These are phyloP conservation scores for Acanthochromis polyacanthus DNA, from an alignment of 2,113 vertebrate genomes.

Conservation along the genomic window DNA sequence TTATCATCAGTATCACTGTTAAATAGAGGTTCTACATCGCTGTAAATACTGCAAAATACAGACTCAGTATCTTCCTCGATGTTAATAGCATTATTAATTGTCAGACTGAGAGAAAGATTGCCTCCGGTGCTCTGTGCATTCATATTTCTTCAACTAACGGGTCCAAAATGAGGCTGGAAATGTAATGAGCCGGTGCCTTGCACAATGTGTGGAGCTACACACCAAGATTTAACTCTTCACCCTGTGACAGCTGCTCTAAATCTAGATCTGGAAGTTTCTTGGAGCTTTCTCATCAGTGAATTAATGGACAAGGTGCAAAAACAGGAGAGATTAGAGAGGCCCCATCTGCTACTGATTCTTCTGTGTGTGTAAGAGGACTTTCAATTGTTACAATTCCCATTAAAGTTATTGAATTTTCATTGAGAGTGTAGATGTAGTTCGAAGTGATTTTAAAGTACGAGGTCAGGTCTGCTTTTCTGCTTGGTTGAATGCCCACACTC, in stretches of 20 bases:
- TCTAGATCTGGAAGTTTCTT: background rate
- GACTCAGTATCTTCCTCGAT: background rate
- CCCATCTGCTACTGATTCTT: background rate
- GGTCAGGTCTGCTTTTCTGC: too few relatives aligned
- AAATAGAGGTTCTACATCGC: background rate
- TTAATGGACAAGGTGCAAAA: background rate
- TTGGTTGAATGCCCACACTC: background rate
- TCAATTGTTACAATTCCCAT: background rate
- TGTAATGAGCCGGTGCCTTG: background rate
- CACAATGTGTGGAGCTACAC: background rate
- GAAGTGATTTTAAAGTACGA: too few relatives aligned
- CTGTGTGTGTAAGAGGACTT: too few relatives aligned
- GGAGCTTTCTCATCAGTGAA: too few relatives aligned
- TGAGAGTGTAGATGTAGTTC: background rate
- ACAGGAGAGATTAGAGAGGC: background rate
- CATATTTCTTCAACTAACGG: slow-evolving; percentile 11
- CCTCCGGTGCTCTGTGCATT: background rate
- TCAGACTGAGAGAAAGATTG: background rate
- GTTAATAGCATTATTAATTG: background rate
- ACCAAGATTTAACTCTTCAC: background rate
- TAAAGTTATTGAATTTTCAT: background rate
- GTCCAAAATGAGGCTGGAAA: slow-evolving; percentile 2
- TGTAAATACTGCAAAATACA: slow-evolving; percentile 11
- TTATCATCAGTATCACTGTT: background rate
- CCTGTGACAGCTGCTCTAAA: background rate